Evolutionary conservation across 2,888 invertebrate genomes (phyloP), one percentile per base, ranked within the genome.

Genomic region (Reticulitermes lucifugus): DNA sequence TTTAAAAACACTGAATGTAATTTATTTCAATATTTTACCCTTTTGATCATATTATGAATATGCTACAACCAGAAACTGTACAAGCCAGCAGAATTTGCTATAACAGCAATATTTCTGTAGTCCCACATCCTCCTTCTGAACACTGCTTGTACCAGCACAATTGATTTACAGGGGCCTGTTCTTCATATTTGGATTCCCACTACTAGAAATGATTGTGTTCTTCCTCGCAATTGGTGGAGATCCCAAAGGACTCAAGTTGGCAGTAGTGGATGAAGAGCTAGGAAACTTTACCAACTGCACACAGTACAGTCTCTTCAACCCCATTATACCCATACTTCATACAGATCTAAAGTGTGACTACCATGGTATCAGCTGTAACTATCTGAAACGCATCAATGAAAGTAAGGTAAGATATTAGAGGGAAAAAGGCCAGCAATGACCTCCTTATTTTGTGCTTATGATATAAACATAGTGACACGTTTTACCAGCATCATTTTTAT

Each of bases 141-240:
- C 2, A 7, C 51, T 51, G 12, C 2, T 51, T 51, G 51, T 51
- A 12, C 7, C 14, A 12, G 12, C 12, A 51, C 12, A 51, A 51
- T 51, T 51, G 51, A 65, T 86, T 86, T 92, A n/a, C 91, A 97
- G 97, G 12, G 96, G 97, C 65, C 91, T 98, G 51, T 91, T 95
- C 87, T 98, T 98, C 90, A 94, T 97, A 87, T 91, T 97, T 86
- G 88, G 96, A 85, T 95, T 98, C 89, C 98, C 98, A 22, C 91
- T 98, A 25, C 91, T 97, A 43, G 95, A 98, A 93, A 93, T 96
- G 86, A 92, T 94, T 71, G 93, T 96, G 65, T 98, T 98, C 91
- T 96, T 97, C 91, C 90, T 95, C 85, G 95, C 97, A 51, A 94
- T 97, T 83, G 97, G 97, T 0, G 94, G 94, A 81, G 95, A 97